phyloP scores from a whole-genome alignment of 92 coral and sea anemone species.

The Isaurus tuberculatus region DNA sequence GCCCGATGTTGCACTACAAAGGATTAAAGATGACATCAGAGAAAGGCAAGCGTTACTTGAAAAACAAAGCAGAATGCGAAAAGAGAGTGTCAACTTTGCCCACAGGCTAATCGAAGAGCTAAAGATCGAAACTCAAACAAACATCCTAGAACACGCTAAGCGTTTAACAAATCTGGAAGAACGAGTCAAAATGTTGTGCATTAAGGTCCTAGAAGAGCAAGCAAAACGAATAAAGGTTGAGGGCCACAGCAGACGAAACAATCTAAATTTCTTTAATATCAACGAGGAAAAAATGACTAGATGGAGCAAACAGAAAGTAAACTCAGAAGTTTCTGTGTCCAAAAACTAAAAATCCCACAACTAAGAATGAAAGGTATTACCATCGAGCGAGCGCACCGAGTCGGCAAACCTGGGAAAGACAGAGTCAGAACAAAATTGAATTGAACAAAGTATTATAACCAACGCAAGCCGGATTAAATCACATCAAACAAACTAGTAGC shows the following conservation, averaged over 20 bases:
- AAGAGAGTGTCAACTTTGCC: slow-evolving; percentile 43
- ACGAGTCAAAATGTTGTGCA: slow-evolving; percentile 4
- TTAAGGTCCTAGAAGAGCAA: slow-evolving; percentile 4
- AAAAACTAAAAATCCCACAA: no score
- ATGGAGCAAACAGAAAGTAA: not conserved
- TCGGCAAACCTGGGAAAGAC: no score
- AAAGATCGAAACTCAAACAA: slow-evolving; percentile 14
- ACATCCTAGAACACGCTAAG: slow-evolving; percentile 11
- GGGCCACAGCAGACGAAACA: slow-evolving; percentile 30
- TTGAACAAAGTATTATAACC: no score
- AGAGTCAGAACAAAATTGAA: no score
- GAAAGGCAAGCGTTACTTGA: slow-evolving; percentile 18
- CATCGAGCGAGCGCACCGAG: no score
- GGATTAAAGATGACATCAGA: no score
- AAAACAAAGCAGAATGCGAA: slow-evolving; percentile 2
- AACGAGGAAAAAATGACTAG: slow-evolving; percentile 11
- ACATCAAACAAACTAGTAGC: no score
- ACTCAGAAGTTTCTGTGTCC: no score
- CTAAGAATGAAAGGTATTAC: no score
- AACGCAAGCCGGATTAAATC: no score
- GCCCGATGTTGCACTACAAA: no score
- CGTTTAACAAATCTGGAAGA: slow-evolving; percentile 14
- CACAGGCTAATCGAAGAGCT: slow-evolving; percentile 14
- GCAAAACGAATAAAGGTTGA: slow-evolving; percentile 21
- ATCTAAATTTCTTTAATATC: slow-evolving; percentile 22